These are phyloP conservation scores for Holothuria glaberrima DNA, from an alignment of 35 echinoderm and acorn worm genomes.

Conservation along the genomic window DNA sequence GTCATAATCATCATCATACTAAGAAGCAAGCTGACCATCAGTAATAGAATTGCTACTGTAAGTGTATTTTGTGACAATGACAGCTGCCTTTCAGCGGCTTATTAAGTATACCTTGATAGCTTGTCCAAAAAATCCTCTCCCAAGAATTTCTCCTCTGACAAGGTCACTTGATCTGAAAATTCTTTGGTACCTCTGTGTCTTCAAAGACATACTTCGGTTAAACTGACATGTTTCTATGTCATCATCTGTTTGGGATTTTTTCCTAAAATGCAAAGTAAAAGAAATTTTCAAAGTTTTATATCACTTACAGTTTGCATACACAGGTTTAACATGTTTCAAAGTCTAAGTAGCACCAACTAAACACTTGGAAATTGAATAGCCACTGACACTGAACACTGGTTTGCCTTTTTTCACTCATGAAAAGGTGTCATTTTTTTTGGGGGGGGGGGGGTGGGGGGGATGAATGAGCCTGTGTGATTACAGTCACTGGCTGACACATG, in stretches of 20 bases:
- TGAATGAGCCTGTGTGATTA: too few species aligned
- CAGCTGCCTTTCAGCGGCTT: background rate
- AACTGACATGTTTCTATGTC: conserved; percentile 48
- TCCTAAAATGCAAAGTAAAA: conserved; percentile 16
- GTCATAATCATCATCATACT: too few species aligned
- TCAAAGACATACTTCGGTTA: conserved; percentile 69
- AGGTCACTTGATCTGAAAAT: conserved; percentile 93
- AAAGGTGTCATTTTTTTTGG: too few species aligned
- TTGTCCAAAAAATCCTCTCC: conserved; percentile 89
- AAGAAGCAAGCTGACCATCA: too few species aligned
- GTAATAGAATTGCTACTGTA: too few species aligned
- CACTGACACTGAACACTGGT: too few species aligned
- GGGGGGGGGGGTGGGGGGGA: too few species aligned
- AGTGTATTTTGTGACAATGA: too few species aligned
- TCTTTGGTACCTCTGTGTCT: conserved; percentile 71
- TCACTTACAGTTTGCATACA: background rate
- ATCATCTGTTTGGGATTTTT: conserved; percentile 44
- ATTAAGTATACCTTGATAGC: conserved; percentile 74
- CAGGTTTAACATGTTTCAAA: background rate
- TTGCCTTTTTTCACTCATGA: too few species aligned
- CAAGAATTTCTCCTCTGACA: conserved; percentile 86
- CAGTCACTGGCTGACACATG: too few species aligned
- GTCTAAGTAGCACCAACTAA: too few species aligned
- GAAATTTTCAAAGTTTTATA: background rate
- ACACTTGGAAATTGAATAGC: too few species aligned